Evolutionary conservation across 2,797 vertebrate species (phyloP).

Genomic region (Brachyrhaphis roseni): DNA sequence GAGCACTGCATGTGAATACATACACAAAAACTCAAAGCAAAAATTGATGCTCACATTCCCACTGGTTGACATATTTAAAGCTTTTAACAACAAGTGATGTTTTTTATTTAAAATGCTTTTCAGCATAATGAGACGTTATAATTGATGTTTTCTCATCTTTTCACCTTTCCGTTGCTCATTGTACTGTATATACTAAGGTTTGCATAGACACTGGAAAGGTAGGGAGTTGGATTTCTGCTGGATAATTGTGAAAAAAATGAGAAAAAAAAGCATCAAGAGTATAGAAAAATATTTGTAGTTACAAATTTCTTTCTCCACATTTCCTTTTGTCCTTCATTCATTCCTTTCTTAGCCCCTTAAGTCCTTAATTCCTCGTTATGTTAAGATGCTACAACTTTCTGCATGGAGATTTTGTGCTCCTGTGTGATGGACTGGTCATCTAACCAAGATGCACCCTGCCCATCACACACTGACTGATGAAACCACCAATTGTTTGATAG

Average conservation of each 20-base stretch:
- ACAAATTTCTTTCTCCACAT: not conserved
- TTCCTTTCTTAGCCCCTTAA: not conserved
- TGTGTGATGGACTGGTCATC: not conserved
- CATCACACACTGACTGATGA: not conserved
- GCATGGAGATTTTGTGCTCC: not conserved
- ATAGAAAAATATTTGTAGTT: not conserved
- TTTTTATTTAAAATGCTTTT: slow-evolving; percentile 17
- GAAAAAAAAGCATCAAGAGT: too few relatives aligned
- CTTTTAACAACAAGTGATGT: slow-evolving; percentile 30
- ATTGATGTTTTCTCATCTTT: slow-evolving; percentile 10
- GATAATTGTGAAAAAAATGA: not conserved
- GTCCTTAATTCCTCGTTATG: not conserved
- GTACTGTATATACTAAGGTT: not conserved
- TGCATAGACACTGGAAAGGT: not conserved
- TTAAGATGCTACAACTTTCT: not conserved
- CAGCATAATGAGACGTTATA: slow-evolving; percentile 10
- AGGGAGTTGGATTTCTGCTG: not conserved
- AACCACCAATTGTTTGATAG: not conserved
- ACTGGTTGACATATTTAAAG: slow-evolving; percentile 22
- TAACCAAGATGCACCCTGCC: not conserved
- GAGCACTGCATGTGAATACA: slow-evolving; percentile 28
- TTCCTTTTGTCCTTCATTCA: not conserved
- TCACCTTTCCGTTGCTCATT: slow-evolving; percentile 10
- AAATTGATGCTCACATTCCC: slow-evolving; percentile 8
- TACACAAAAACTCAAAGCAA: slow-evolving; percentile 20